Base-by-base conservation (phyloP, 2,888 invertebrate species). In the Sepioteuthis lessoniana region DNA sequence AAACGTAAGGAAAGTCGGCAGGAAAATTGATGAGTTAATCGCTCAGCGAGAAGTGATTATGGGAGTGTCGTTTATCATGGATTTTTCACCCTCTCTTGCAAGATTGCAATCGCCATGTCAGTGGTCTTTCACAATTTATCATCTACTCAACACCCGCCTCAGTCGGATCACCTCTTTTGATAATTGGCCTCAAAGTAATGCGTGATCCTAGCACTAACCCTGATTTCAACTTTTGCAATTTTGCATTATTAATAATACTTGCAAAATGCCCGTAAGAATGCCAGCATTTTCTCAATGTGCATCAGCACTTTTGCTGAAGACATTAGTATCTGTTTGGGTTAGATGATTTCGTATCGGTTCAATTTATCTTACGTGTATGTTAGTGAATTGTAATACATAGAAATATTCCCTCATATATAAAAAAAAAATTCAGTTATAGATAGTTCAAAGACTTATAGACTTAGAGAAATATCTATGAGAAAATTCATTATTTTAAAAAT, bases 51-150 rank as follows among this genome's bases (percentile, higher is more conserved):
- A 76, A 76, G 76, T 76, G 76, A 76, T 76, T 35, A 76, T 16
- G n/a, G 35, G 76, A 76, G 76, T 76, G 76, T 76, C 76, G n/a
- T 76, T 76, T 76, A 76, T 76, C 76, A 76, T 35, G 76, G 76
- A 76, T 76, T 76, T n/a, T 76, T 16, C n/a, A 4, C n/a, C 76
- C 7, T 76, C n/a, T 13, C 76, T 35, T 16, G 16, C 76, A 13
- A 35, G 76, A 76, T 76, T 76, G n/a, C 76, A 76, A 76, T 76
- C 76, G 76, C 76, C 76, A 76, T n/a, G 76, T 76, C 76, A 76
- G n/a, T 16, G 76, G n/a, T 76, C 76, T 76, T 76, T 76, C 76
- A 76, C 76, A 16, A 76, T 76, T 76, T 19, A 76, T 76, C 76
- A 76, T 76, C n/a, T 76, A 35, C 16, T n/a, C 76, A 76, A 76